Base-by-base conservation (phyloP, 2,888 invertebrate genomes). In the Tachina fera region DNA sequence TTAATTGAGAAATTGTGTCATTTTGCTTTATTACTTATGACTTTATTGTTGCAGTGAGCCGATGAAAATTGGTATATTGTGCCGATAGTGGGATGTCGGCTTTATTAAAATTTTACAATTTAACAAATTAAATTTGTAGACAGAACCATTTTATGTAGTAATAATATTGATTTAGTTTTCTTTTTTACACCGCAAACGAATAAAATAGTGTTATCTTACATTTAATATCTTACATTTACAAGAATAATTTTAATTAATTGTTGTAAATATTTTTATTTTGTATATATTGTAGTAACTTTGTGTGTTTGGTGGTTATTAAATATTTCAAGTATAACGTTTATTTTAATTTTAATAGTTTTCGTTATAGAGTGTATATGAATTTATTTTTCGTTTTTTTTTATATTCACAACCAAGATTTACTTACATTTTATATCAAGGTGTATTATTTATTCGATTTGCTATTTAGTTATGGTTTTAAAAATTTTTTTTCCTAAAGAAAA, bases 371-470 rank as follows among this genome's bases (percentile, higher is more conserved):
- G 60, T 72, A 60, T 11, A 72, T 49, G 6, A 14, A 60, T 43
- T 22, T 76, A 1, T 70, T 11, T 72, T 68, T 74, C 47, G 45
- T 72, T 43, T 58, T 22, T 56, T 75, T 63, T 70, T n/a, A 75
- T 71, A 79, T 76, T 86, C 86, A 86, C 86, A 86, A 86, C 86
- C 86, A 71, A 86, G 83, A 86, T 86, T 77, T 86, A 76, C 75
- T 47, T 74, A 71, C 71, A 79, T 86, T 16, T 58, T 47, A 39
- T 47, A 22, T 39, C 22, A 45, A 65, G 22, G 45, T 65, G 5
- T 47, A 56, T n/a, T 14, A 8, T 31, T 47, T 41, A n/a, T 22
- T 19, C 9, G 1, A 41, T 13, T 65, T 65, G n/a, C 22, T 65
- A 19, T 65, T 47, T 8, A 53, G 31, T 31, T 31, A 31, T 31